Conservation (phyloP, 37 sponge, comb jelly and placozoan species). For the Cliona cf. orientalis region DNA sequence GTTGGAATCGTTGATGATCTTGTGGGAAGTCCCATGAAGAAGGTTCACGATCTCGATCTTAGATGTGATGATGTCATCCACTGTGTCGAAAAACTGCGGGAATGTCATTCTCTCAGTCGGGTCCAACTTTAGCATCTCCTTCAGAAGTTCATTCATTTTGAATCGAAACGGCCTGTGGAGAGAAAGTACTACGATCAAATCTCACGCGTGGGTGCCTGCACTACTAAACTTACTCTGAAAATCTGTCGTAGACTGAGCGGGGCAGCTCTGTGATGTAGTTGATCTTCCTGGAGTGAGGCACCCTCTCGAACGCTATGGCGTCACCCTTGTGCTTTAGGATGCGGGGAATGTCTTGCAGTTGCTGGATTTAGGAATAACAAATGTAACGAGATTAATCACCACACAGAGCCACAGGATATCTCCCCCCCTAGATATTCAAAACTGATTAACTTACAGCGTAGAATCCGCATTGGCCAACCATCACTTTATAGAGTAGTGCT, state of each 20-base stretch:
- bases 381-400: background rate
- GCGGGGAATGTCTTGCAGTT: conserved; percentile 80
- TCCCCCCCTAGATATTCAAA: background rate
- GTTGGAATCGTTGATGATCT: conserved; percentile 55
- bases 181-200: background rate
- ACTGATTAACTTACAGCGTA: conserved; percentile 83
- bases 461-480: conserved; percentile 93
- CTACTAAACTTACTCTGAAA: conserved; percentile 67
- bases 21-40: conserved; percentile 52
- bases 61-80: conserved; percentile 71
- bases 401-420: background rate
- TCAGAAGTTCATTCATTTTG: conserved; percentile 70
- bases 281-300: conserved; percentile 23
- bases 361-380: too few relatives aligned
- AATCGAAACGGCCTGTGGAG: conserved; percentile 52
- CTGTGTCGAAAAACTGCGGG: conserved; percentile 73
- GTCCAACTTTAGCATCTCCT: conserved; percentile 66
- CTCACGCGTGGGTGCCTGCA: background rate
- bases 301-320: conserved; percentile 86
- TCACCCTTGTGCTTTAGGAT: conserved; percentile 89
- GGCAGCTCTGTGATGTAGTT: conserved; percentile 90
- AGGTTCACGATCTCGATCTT: conserved; percentile 72
- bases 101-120: conserved; percentile 76
- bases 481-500: conserved; percentile 86
- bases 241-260: conserved; percentile 60